Evolutionary conservation across 2,797 vertebrate species (phyloP).

Genomic region (Loriculus beryllinus): DNA sequence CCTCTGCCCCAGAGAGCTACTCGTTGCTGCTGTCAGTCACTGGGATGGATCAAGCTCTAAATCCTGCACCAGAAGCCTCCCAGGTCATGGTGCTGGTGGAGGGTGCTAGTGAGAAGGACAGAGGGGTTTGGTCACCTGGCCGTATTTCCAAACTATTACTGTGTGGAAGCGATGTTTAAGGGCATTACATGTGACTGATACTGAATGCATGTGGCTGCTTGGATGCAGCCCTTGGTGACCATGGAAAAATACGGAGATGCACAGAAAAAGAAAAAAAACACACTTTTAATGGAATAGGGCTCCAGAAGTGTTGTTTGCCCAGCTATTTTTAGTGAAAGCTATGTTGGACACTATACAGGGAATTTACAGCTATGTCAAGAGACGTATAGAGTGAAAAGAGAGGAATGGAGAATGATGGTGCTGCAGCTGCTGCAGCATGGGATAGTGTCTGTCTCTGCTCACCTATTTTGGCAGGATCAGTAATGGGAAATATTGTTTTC

Average conservation of each 20-base stretch:
- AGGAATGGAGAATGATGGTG: neutral
- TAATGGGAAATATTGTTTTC: neutral
- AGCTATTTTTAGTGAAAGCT: neutral
- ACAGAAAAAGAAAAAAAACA: neutral
- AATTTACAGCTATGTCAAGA: neutral
- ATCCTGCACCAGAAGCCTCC: conserved; percentile 66
- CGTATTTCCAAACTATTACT: neutral
- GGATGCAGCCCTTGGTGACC: neutral
- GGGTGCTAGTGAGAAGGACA: conserved; percentile 22
- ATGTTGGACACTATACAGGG: neutral
- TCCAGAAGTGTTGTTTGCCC: neutral
- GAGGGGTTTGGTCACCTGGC: neutral
- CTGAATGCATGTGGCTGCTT: neutral
- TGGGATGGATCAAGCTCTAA: conserved; percentile 76
- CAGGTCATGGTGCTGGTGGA: conserved; percentile 41
- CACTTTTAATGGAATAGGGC: neutral
- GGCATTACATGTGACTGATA: neutral
- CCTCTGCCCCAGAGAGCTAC: conserved; percentile 68
- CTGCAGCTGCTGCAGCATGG: neutral
- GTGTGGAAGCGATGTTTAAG: neutral
- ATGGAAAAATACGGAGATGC: neutral
- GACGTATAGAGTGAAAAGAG: neutral
- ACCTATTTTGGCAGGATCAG: neutral
- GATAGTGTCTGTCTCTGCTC: neutral
- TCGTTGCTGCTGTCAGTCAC: conserved; percentile 68